Percentiles rank a stretch among this genome's conserved stretches.
Conservation (phyloP, 2,113 vertebrate genomes). For the Bubo bubo region DNA sequence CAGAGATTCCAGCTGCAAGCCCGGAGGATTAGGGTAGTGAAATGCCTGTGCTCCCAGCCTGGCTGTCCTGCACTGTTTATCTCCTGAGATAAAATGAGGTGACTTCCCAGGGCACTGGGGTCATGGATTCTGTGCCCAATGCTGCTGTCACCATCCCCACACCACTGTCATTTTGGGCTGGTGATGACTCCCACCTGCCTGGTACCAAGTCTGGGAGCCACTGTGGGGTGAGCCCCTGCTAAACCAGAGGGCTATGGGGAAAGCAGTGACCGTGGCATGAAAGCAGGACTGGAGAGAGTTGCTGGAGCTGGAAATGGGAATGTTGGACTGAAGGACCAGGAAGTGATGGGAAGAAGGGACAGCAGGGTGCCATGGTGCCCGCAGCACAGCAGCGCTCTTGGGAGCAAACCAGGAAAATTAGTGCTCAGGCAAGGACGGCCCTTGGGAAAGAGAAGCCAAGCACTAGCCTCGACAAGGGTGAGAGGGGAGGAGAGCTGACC, state of each 20-base stretch:
- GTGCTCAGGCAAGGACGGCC: neutral
- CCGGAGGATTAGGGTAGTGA: neutral
- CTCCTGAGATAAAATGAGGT: neutral
- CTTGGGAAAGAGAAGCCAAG: neutral
- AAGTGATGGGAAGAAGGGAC: neutral
- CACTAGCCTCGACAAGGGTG: neutral
- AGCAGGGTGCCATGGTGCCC: neutral
- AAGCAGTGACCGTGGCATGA: fast-evolving
- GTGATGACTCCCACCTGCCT: fast-evolving
- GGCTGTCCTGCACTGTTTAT: neutral
- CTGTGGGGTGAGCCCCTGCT: neutral
- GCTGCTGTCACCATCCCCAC: neutral
- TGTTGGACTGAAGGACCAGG: neutral
- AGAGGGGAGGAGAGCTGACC: neutral
- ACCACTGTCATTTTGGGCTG: fast-evolving
- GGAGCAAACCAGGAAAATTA: neutral
- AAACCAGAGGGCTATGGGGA: neutral
- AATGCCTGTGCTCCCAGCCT: neutral
- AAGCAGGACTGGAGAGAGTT: neutral
- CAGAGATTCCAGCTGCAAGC: neutral
- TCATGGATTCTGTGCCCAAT: neutral
- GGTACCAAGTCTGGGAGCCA: neutral
- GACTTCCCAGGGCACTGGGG: neutral
- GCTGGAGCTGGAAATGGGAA: neutral
- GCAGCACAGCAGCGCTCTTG: neutral